Percentiles rank a stretch among this genome's conserved stretches.
Evolutionary conservation across 2,797 vertebrate species (phyloP).

Genomic region (Glossophaga mutica): DNA sequence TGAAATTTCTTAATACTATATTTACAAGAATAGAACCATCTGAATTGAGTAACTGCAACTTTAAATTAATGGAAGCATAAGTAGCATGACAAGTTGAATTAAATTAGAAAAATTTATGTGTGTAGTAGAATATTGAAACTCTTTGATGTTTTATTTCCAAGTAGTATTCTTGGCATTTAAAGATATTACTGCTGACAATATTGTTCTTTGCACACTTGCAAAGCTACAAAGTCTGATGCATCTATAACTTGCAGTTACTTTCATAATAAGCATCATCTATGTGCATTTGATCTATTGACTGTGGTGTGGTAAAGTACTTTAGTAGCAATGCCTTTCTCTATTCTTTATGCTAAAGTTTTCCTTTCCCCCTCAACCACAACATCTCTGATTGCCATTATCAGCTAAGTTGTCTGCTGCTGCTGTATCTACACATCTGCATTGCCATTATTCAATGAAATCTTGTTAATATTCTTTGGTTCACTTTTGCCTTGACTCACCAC

Average conservation of each 20-base stretch:
- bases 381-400: neutral
- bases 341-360: neutral
- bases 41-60: neutral
- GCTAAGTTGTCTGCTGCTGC: neutral
- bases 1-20: neutral
- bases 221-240: neutral
- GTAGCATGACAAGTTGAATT: conserved; percentile 10
- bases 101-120: conserved; percentile 21
- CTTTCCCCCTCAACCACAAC: neutral
- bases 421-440: neutral
- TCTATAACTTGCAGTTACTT: neutral
- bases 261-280: neutral
- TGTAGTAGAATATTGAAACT: neutral
- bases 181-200: neutral
- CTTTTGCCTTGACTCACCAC: neutral
- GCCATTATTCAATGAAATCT: neutral
- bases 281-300: neutral
- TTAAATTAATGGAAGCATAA: conserved; percentile 52
- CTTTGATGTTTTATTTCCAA: conserved; percentile 19
- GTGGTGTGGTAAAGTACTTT: neutral
- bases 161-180: neutral
- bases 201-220: neutral
- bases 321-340: neutral
- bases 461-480: neutral
- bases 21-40: neutral